Conservation (phyloP, 2,113 vertebrate genomes). For the Entomyzon cyanotis region DNA sequence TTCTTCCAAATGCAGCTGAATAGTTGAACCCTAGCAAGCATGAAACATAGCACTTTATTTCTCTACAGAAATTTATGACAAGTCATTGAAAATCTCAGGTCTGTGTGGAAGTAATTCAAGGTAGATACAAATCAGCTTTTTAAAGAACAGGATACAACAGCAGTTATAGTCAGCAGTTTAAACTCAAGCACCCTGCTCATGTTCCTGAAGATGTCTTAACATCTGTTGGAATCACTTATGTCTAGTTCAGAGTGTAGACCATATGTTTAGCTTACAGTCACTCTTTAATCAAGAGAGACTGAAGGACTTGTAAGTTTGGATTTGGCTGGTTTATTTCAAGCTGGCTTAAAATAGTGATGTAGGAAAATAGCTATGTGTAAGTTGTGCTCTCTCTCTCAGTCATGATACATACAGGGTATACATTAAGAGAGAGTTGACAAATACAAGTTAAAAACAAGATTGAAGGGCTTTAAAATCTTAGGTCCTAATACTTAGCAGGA, state of each 20-base stretch:
- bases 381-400: neutral
- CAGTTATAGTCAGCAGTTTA: neutral
- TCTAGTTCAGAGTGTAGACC: neutral
- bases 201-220: neutral
- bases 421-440: neutral
- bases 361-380: neutral
- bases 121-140: neutral
- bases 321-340: neutral
- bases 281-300: neutral
- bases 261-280: neutral
- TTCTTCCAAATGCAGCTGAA: neutral
- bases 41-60: neutral
- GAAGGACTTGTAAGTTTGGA: neutral
- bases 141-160: neutral
- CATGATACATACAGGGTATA: neutral
- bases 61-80: neutral
- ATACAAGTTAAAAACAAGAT: neutral
- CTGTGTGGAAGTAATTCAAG: neutral
- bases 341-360: neutral
- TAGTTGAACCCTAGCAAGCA: neutral
- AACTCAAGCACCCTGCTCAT: neutral
- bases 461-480: neutral
- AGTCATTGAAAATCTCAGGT: neutral
- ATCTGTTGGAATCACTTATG: neutral
- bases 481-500: fast-evolving